Base-by-base conservation (phyloP, 2,888 invertebrate genomes). In the Erebia palarica region DNA sequence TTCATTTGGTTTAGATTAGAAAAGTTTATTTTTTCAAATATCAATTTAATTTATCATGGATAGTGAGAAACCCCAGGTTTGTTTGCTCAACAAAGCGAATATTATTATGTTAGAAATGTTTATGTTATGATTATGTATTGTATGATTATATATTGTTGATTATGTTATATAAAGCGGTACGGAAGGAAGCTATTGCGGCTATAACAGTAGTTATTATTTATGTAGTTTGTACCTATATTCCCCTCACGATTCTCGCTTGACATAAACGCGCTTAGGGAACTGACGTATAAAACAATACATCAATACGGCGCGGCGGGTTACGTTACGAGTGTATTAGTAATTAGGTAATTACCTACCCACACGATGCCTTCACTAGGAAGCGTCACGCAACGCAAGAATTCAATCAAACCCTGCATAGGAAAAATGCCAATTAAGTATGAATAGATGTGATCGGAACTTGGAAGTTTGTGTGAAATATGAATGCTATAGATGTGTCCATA, bases 311-410 rank as follows among this genome's bases (percentile, higher is more conserved):
- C 61, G 14, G 18, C 47, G 16, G 27, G 44, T 57, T 21, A 18
- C 49, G 58, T 60, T 69, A 68, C 59, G 36, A 36, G 36, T 7
- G 36, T 36, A 61, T 58, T 13, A 60, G 47, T 57, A 72, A 69
- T 72, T 72, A 65, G 68, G 61, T 61, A 65, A 72, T 64, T 67
- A 53, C 63, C 47, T 69, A 69, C 66, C 44, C 44, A 66, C 44
- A 57, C 65, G 42, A 16, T 13, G 21, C 13, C 49, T 18, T 36
- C 49, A 61, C 21, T 13, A 70, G 70, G 70, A 70, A 70, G 27
- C 55, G 55, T 44, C 42, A 59, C 42, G 49, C 51, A 60, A 70
- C 59, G 1, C 47, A 55, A 44, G 59, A 51, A 69, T 51, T 53
- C 51, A 53, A 68, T 68, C 61, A 68, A 53, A 68, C 63, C 61